Conservation (phyloP, 2,888 invertebrate genomes). For the Platycheirus albimanus region DNA sequence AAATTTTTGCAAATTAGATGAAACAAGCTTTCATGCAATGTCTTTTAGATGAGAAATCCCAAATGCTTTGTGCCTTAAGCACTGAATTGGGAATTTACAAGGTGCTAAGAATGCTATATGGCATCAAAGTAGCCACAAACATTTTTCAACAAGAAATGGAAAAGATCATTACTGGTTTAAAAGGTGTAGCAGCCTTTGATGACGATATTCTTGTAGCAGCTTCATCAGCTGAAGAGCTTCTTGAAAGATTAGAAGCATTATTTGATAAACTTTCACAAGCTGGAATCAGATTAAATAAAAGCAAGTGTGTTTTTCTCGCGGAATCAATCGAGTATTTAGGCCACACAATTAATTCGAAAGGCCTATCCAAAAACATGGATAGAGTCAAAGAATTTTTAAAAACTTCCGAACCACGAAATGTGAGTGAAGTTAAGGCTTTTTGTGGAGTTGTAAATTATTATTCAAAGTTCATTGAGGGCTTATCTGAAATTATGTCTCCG, state of each 20-base stretch:
- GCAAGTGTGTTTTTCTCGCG: slow-evolving; percentile 77
- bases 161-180: slow-evolving; percentile 75
- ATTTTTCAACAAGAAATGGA: slow-evolving; percentile 78
- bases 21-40: slow-evolving; percentile 78
- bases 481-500: slow-evolving; percentile 76
- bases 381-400: slow-evolving; percentile 69
- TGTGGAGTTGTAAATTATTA: slow-evolving; percentile 80
- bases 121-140: slow-evolving; percentile 78
- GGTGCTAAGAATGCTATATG: slow-evolving; percentile 77
- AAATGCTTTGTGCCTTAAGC: slow-evolving; percentile 76
- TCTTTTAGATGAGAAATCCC: slow-evolving; percentile 76
- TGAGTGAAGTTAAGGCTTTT: slow-evolving; percentile 73
- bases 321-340: slow-evolving; percentile 76
- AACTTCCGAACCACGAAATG: slow-evolving; percentile 45
- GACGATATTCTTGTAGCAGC: slow-evolving; percentile 75
- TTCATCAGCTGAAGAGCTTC: slow-evolving; percentile 71
- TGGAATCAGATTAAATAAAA: slow-evolving; percentile 72
- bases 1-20: slow-evolving; percentile 76
- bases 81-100: slow-evolving; percentile 71
- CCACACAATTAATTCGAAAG: slow-evolving; percentile 76
- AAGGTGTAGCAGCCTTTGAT: slow-evolving; percentile 72
- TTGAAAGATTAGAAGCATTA: slow-evolving; percentile 74
- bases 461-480: slow-evolving; percentile 77
- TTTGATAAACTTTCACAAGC: slow-evolving; percentile 71
- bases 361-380: slow-evolving; percentile 75